Evolutionary conservation across 2,113 vertebrate species (phyloP).

Genomic region (Lepus americanus): DNA sequence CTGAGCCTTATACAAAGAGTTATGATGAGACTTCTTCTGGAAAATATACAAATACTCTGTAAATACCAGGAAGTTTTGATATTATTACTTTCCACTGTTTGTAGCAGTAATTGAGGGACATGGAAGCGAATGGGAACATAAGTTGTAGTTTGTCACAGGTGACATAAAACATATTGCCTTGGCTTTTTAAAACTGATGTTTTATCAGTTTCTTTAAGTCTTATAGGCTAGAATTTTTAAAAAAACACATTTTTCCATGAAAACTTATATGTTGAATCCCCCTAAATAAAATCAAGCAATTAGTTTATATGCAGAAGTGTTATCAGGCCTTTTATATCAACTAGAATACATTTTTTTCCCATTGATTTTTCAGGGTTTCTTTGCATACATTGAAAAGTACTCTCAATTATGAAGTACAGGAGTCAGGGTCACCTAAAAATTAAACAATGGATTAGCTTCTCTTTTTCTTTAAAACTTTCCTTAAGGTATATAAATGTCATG

Average conservation of each 20-base stretch:
- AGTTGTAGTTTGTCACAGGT: neutral
- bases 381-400: neutral
- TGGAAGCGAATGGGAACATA: neutral
- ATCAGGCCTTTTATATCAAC: neutral
- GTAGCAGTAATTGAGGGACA: neutral
- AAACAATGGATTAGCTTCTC: neutral
- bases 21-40: neutral
- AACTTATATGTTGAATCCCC: neutral
- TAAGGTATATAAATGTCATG: no score
- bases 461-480: neutral
- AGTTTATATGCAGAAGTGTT: slow-evolving; percentile 7
- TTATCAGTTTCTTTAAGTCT: neutral
- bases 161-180: slow-evolving; percentile 15
- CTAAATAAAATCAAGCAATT: slow-evolving; percentile 32
- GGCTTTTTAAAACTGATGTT: neutral
- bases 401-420: neutral
- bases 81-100: neutral
- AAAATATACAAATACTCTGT: neutral
- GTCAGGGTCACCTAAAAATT: neutral
- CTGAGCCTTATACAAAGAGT: neutral
- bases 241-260: neutral
- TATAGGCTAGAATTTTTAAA: neutral
- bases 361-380: neutral
- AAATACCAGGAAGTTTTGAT: neutral
- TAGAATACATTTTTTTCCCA: neutral